These are phyloP conservation scores for Cosmia trapezina DNA, from an alignment of 2,888 invertebrate genomes.

Conservation along the genomic window DNA sequence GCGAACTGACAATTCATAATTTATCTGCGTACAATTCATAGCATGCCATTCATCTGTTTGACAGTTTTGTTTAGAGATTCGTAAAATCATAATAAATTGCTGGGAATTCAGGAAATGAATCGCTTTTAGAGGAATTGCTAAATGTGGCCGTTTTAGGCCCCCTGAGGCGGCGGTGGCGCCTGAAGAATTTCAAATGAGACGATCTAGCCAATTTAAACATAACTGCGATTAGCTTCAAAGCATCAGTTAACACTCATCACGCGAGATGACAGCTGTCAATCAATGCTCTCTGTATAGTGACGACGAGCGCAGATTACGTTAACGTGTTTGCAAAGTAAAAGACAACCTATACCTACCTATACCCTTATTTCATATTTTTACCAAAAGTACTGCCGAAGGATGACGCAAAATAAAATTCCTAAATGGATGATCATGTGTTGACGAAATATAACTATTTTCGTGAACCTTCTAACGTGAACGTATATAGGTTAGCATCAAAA, in stretches of 20 bases:
- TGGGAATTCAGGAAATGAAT: too few relatives aligned
- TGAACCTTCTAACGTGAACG: constrained; percentile 49
- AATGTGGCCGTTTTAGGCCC: too few relatives aligned
- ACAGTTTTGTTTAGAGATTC: too few relatives aligned
- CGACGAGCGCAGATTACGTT: constrained; percentile 4
- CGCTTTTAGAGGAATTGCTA: too few relatives aligned
- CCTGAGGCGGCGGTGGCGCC: not conserved
- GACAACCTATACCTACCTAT: not conserved
- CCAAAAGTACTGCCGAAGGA: constrained; percentile 33
- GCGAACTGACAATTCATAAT: too few relatives aligned
- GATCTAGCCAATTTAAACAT: constrained; percentile 3
- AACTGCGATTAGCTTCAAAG: constrained; percentile 32
- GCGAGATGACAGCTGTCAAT: constrained; percentile 37
- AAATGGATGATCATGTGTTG: constrained; percentile 56
- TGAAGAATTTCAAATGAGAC: constrained; percentile 10
- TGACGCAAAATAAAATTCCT: constrained; percentile 55
- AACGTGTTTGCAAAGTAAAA: constrained; percentile 2
- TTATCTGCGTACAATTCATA: too few relatives aligned
- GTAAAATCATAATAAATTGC: too few relatives aligned
- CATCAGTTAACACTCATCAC: constrained; percentile 34
- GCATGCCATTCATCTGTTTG: too few relatives aligned
- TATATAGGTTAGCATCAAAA: constrained; percentile 58
- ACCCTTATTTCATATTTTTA: constrained; percentile 25
- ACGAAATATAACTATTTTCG: constrained; percentile 61
- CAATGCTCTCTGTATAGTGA: constrained; percentile 12